Conservation (phyloP, 2,113 vertebrate genomes). For the Recurvirostra avosetta region DNA sequence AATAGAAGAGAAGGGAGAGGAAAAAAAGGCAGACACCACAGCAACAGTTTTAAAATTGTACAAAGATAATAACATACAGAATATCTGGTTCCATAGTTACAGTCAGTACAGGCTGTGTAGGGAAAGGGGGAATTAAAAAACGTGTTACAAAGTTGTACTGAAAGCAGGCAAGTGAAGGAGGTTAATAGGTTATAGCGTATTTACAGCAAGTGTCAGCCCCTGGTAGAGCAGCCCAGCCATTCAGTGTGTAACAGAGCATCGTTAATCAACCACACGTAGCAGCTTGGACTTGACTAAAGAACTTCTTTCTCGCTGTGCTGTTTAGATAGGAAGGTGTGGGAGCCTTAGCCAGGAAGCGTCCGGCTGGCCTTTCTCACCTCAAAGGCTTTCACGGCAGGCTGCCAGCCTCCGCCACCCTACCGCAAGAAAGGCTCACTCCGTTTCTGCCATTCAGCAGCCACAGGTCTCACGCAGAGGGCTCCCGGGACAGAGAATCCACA, state of each 20-base stretch:
- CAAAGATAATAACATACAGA: conserved; percentile 60
- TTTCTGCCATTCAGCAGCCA: background rate
- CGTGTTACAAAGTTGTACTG: background rate
- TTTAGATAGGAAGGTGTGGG: background rate
- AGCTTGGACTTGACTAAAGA: background rate
- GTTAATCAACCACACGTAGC: background rate
- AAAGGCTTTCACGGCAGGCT: background rate
- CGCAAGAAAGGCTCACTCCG: accelerated
- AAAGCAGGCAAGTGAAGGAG: background rate
- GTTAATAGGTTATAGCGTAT: background rate
- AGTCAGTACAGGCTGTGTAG: background rate
- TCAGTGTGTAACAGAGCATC: accelerated
- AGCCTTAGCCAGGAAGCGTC: background rate
- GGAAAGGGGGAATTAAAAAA: background rate
- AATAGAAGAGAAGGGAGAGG: conserved; percentile 55
- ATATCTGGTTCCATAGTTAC: conserved; percentile 8
- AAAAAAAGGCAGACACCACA: conserved; percentile 52
- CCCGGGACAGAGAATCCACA: background rate
- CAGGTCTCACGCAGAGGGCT: background rate
- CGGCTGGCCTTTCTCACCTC: background rate
- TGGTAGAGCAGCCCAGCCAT: background rate
- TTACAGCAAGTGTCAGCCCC: conserved; percentile 29
- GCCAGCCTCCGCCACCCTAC: accelerated
- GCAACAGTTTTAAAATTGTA: conserved; percentile 71
- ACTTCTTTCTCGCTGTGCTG: background rate